A percentile compares a stretch with the other conserved stretches of the same genome.
Evolutionary conservation across 2,113 vertebrate genomes (phyloP).

Genomic region (Pardalotus punctatus): DNA sequence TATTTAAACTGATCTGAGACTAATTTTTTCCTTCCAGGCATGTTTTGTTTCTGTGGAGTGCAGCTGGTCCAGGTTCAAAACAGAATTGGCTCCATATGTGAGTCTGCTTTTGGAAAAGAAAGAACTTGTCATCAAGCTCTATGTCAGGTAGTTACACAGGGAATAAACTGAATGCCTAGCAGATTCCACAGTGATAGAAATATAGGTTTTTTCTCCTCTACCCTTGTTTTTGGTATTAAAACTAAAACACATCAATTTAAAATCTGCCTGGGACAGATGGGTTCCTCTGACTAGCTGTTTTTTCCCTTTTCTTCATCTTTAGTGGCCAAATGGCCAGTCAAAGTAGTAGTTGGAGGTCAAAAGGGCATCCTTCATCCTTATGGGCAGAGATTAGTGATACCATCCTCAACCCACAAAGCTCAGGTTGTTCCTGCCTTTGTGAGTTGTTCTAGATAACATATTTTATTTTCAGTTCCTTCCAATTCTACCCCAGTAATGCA

Average conservation of each 20-base stretch:
- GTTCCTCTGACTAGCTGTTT: not conserved
- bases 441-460: not conserved
- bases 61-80: not conserved
- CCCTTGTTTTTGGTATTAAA: not conserved
- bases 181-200: not conserved
- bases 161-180: not conserved
- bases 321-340: not conserved
- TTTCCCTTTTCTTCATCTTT: not conserved
- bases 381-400: not conserved
- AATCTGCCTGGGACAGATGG: not conserved
- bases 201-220: not conserved
- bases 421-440: not conserved
- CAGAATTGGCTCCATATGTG: not conserved
- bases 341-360: not conserved
- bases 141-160: not conserved
- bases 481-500: not conserved
- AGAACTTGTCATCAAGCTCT: not conserved
- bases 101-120: not conserved
- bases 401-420: not conserved
- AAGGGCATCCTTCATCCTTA: not conserved
- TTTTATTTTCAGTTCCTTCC: not conserved
- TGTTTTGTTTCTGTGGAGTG: not conserved
- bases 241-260: not conserved
- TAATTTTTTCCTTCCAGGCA: not conserved
- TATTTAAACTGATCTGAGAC: not conserved